Percentiles rank a stretch among this genome's conserved stretches.
Conservation (phyloP, 2,113 vertebrate species). For the Gallinago jamesoni region DNA sequence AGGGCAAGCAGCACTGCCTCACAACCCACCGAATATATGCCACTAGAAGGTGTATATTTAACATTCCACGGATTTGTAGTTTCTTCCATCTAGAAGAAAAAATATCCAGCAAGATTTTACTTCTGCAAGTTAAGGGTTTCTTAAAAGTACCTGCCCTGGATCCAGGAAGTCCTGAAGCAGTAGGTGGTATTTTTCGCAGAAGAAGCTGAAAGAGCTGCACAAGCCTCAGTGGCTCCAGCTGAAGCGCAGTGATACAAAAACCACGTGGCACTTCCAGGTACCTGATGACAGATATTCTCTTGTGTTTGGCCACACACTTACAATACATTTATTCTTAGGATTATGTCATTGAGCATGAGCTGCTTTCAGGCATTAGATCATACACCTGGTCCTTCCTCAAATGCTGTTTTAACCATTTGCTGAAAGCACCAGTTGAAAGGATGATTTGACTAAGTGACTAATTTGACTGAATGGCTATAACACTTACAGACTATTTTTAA, state of each 20-base stretch:
- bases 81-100: not conserved
- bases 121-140: not conserved
- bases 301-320: constrained; percentile 47
- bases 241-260: constrained; percentile 32
- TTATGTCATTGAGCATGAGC: constrained; percentile 53
- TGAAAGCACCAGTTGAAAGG: constrained; percentile 57
- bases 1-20: not conserved
- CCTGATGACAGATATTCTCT: constrained; percentile 58
- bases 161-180: not conserved
- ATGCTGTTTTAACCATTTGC: constrained; percentile 55
- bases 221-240: not conserved
- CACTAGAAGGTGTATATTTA: not conserved
- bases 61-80: not conserved
- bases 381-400: constrained; percentile 48
- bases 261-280: constrained; percentile 40
- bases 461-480: constrained; percentile 47
- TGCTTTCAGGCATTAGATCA: constrained; percentile 53
- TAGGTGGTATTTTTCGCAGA: constrained; percentile 1
- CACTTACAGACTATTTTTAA: constrained; percentile 58
- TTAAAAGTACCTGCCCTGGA: not conserved
- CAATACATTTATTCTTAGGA: constrained; percentile 61
- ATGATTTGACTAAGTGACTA: constrained; percentile 62
- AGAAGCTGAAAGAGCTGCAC: not conserved
- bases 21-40: not conserved
- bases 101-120: not conserved